These are phyloP conservation scores for Toxostoma redivivum DNA, from an alignment of 2,113 vertebrate genomes.

Conservation along the genomic window DNA sequence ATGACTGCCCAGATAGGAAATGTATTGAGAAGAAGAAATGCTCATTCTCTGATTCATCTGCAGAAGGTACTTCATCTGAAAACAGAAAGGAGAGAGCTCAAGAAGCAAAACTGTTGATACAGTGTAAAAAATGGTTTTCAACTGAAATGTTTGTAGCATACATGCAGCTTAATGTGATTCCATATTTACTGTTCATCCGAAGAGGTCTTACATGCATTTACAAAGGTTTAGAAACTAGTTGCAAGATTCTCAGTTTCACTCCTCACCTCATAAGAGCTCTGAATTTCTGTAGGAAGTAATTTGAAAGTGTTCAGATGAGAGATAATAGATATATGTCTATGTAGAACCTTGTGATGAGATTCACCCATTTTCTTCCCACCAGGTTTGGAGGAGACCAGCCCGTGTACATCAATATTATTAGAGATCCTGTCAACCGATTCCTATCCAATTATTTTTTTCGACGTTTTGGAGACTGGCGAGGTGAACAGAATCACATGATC, in stretches of 20 bases:
- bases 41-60: background rate
- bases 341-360: background rate
- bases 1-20: background rate
- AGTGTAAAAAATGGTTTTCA: background rate
- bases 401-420: conserved; percentile 96
- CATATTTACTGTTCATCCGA: background rate
- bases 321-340: accelerated
- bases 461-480: conserved; percentile 97
- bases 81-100: background rate
- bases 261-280: background rate
- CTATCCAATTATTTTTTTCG: conserved; percentile 99
- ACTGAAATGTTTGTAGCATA: background rate
- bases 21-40: background rate
- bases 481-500: conserved; percentile 97
- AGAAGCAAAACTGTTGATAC: background rate
- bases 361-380: background rate
- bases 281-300: background rate
- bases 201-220: background rate
- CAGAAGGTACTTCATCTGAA: background rate
- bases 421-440: conserved; percentile 95
- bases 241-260: background rate
- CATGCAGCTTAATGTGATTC: background rate
- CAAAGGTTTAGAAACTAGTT: background rate
- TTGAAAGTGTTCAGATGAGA: background rate
- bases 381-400: conserved; percentile 98